A percentile compares a stretch with the other conserved stretches of the same genome.
These are phyloP conservation scores for Zaprionus lineosus DNA, from an alignment of 2,888 invertebrate genomes.

Conservation along the genomic window DNA sequence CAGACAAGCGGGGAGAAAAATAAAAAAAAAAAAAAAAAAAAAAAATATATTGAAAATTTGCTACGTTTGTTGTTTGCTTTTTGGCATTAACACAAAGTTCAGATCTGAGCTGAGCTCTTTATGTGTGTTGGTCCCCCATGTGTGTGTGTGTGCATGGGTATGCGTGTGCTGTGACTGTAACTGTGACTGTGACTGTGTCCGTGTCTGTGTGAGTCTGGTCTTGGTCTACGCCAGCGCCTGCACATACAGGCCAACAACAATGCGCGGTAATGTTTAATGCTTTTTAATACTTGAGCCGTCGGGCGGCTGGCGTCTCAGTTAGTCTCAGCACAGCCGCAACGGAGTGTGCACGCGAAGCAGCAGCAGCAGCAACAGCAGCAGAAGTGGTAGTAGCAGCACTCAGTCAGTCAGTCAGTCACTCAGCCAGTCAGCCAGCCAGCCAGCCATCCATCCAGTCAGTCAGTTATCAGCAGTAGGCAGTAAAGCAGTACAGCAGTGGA, in stretches of 20 bases:
- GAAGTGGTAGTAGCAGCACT: too few relatives aligned
- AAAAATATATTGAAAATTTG: slow-evolving; percentile 34
- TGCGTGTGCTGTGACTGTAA: slow-evolving; percentile 9
- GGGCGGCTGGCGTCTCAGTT: slow-evolving; percentile 79
- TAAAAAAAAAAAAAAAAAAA: slow-evolving; percentile 7
- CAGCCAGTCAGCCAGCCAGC: slow-evolving; percentile 11
- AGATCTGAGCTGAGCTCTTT: slow-evolving; percentile 37
- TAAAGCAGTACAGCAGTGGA: slow-evolving; percentile 12
- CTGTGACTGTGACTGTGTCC: slow-evolving; percentile 10
- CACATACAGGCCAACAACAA: slow-evolving; percentile 54
- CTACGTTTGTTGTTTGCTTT: slow-evolving; percentile 58
- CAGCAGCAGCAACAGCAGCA: slow-evolving; percentile 46
- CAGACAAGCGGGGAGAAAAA: slow-evolving; percentile 3
- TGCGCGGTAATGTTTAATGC: slow-evolving; percentile 73
- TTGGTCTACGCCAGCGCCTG: slow-evolving; percentile 36
- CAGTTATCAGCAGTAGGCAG: slow-evolving; percentile 16
- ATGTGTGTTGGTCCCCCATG: slow-evolving; percentile 4
- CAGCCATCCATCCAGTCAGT: slow-evolving; percentile 14
- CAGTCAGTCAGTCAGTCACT: slow-evolving; percentile 10
- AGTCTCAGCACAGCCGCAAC: slow-evolving; percentile 83
- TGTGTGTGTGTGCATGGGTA: slow-evolving; percentile 14
- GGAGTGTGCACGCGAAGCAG: slow-evolving; percentile 82
- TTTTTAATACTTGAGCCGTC: slow-evolving; percentile 82
- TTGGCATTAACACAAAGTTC: slow-evolving; percentile 77
- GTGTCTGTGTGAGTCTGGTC: slow-evolving; percentile 14